phyloP scores from a whole-genome alignment of 2,888 invertebrate species.

The Rotaria socialis region DNA sequence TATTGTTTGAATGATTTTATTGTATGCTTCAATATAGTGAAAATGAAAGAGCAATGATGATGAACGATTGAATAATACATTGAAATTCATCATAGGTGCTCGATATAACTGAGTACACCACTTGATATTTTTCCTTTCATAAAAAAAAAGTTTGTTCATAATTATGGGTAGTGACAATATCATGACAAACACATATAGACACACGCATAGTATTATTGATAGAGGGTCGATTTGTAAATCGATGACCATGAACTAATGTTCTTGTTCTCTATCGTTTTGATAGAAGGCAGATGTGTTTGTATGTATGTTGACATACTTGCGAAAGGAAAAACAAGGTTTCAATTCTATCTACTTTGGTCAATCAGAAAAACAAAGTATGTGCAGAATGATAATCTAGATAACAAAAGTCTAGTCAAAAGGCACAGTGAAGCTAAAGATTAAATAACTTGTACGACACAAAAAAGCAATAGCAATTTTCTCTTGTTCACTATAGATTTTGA shows the following conservation, averaged over 20 bases:
- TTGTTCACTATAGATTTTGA: neutral
- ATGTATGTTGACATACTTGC: neutral
- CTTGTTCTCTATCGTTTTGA: neutral
- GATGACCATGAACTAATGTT: slow-evolving; percentile 1
- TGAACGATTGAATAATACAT: neutral
- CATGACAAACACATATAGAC: neutral
- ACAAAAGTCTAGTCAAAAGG: neutral
- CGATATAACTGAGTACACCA: neutral
- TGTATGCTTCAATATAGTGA: neutral
- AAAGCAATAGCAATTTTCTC: neutral
- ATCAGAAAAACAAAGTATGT: neutral
- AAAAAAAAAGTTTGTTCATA: neutral
- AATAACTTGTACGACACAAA: neutral
- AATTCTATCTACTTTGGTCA: neutral
- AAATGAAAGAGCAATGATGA: neutral
- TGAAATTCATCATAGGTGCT: neutral
- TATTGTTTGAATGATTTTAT: neutral
- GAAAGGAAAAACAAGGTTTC: neutral
- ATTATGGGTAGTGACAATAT: neutral
- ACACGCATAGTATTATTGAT: neutral
- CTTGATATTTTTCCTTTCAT: neutral
- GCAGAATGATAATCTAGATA: neutral
- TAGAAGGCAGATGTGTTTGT: neutral
- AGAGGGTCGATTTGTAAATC: neutral
- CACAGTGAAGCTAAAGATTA: neutral